Base-by-base conservation (phyloP, 2,113 vertebrate genomes). In the Carassius auratus region DNA sequence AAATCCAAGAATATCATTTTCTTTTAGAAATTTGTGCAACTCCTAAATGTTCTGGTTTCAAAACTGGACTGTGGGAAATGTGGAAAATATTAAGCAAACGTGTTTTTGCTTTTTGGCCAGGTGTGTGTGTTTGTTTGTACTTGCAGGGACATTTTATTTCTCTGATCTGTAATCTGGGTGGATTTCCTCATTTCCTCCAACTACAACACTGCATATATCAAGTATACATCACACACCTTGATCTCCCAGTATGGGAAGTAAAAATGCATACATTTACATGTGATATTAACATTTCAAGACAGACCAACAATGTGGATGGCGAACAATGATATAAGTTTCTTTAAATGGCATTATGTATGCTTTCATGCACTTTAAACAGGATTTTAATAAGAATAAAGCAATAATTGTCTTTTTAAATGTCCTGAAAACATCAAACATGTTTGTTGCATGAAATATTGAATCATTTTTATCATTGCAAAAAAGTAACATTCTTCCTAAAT, bases 31-130 rank as follows among this genome's bases (percentile, higher is more conserved):
- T 61, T 3, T 38, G 19, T 78, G 55, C 52, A 59, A 78, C 52
- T 59, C 3, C 1, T 19, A 78, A 33, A 59, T 38, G 55, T 14
- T 78, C 76, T 42, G 30, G 76, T 78, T 78, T 78, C 55, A 78
- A 78, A 78, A 78, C 19, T 59, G 9, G 48, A 38, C 26, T 26
- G 21, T 23, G 73, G 3, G 73, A 3, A 7, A 33, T 42, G 19
- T 61, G 76, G 76, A 78, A 78, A 78, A 78, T 38, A 10, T 78
- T 21, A 78, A 12, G 5, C 17, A 3, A 33, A 14, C 2, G 0
- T 61, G 52, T 59, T 14, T 52, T 8, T 45, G 42, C 42, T 45
- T 45, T 45, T 26, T 9, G 23, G 23, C 10, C 14, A 8, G 42
- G 74, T 30, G 74, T 30, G 74, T 45, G 42, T 45, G 42, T 52